Base-by-base conservation (phyloP, 2,113 vertebrate genomes). In the Apteryx mantelli region DNA sequence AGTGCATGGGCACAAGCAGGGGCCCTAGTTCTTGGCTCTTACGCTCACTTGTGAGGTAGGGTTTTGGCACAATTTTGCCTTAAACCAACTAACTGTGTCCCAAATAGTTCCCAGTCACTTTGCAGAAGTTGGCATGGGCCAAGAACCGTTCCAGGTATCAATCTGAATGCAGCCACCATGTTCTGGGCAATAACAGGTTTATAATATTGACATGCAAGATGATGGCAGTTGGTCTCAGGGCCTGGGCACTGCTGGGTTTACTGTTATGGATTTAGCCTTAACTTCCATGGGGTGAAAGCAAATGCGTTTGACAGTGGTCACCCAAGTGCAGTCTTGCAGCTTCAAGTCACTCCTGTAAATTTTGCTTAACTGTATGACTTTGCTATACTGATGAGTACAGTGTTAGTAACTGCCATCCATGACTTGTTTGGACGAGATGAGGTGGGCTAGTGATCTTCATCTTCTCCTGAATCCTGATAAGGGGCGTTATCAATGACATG, bases 191-290 rank as follows among this genome's bases (percentile, higher is more conserved):
- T 60, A 60, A 60, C 56, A 60, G 56, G 32, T 34, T 60, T 34
- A 60, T 60, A 32, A 60, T 60, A 34, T 19, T 11, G 19, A 34
- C 30, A 60, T 60, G 56, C 16, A 20, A 28, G 24, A 20, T 38
- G 36, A 55, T 55, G 36, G 19, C n/a, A 26, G 20, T 20, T 44
- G 48, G 30, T 34, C 68, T 48, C 44, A 34, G 32, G 44, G 44
- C 44, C 46, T 9, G 9, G 46, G 46, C 56, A 42, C 15, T 48
- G 1, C n/a, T 55, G 50, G 7, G 22, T 20, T 55, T 19, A 7
- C 34, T n/a, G 32, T 30, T 34, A 52, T 0, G 1, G 21, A 21
- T 34, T 3, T 9, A 34, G 4, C 40, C 56, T 58, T 46, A 20
- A 50, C 66, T 24, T 40, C 64, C 9, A 4, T 26, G n/a, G 44